These are phyloP conservation scores for Coelinius sp. DNA, from an alignment of 2,888 invertebrate genomes.

Conservation along the genomic window DNA sequence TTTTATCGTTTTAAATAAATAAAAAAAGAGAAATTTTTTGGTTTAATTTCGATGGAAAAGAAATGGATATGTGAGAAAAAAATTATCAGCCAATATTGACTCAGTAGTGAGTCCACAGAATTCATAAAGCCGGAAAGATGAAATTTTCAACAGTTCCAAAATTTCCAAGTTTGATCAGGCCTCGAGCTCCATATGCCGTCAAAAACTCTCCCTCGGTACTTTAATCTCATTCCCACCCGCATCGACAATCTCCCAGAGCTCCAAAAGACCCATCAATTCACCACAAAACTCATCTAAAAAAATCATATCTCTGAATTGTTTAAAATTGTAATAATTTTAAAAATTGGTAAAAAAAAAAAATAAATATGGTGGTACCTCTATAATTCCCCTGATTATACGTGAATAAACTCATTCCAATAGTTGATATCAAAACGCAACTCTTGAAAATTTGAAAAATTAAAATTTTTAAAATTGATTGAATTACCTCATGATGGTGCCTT, in stretches of 20 bases:
- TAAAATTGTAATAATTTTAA: neutral
- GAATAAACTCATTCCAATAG: neutral
- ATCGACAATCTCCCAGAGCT: neutral
- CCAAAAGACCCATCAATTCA: neutral
- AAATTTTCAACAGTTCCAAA: neutral
- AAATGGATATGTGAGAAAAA: neutral
- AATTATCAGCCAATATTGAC: neutral
- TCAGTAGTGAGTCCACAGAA: neutral
- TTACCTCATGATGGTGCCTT: too few relatives aligned
- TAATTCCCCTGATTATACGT: too few relatives aligned
- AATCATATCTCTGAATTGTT: neutral
- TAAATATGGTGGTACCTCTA: constrained; percentile 12
- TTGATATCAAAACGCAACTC: too few relatives aligned
- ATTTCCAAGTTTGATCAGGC: constrained; percentile 5
- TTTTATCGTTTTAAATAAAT: too few relatives aligned
- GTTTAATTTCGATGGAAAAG: neutral
- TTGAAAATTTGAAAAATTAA: too few relatives aligned
- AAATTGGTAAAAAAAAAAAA: neutral
- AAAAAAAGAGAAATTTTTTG: neutral
- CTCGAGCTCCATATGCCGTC: constrained; percentile 5
- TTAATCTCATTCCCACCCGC: constrained; percentile 2
- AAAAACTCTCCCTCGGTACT: neutral
- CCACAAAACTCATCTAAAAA: neutral
- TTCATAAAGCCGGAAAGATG: neutral
- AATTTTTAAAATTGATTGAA: too few relatives aligned